Base-by-base conservation (phyloP, 92 coral and sea anemone genomes). In the Phenganax marumi region DNA sequence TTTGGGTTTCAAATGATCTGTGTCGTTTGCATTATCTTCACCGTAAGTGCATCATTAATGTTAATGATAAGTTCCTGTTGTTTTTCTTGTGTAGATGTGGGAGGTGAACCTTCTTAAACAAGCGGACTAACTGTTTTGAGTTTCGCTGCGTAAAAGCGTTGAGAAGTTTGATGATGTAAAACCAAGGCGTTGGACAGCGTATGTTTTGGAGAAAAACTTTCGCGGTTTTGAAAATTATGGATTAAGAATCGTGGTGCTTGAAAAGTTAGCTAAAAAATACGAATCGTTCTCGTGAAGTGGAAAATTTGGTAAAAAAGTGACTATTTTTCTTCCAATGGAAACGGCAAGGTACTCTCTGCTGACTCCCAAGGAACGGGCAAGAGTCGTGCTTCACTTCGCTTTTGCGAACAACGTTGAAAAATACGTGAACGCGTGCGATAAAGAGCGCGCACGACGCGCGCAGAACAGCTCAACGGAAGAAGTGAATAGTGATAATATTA, bases 291-390 rank as follows among this genome's bases (percentile, higher is more conserved):
- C 1, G n/a, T 58, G 21, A 58, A 58, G 65, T 58, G 6, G 6
- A 33, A 33, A 0, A 33, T 33, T 33, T 33, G 0, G 43, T 1
- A 33, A 33, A 33, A 33, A 33, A 5, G 43, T 5, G 43, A 33
- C 2, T 33, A 33, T 33, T 33, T 33, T 33, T 33, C 43, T 33
- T 33, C 43, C 43, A 33, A 74, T 51, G 62, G 61, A 74, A 74
- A 51, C 61, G 65, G 17, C 60, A 8, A 74, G 18, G 8, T 62
- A 57, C 11, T 24, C 81, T 7, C 64, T 77, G 0, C 64, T 77
- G 8, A 77, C 81, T 12, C 81, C 81, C 10, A 77, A 77, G 48
- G 81, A 77, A 47, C 11, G 81, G 26, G 70, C 70, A 2, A 33
- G 81, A 25, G 54, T 77, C 9, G 70, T 60, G 17, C 62, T 77